phyloP scores from a whole-genome alignment of 2,113 vertebrate species.

The Bubalus kerabau region DNA sequence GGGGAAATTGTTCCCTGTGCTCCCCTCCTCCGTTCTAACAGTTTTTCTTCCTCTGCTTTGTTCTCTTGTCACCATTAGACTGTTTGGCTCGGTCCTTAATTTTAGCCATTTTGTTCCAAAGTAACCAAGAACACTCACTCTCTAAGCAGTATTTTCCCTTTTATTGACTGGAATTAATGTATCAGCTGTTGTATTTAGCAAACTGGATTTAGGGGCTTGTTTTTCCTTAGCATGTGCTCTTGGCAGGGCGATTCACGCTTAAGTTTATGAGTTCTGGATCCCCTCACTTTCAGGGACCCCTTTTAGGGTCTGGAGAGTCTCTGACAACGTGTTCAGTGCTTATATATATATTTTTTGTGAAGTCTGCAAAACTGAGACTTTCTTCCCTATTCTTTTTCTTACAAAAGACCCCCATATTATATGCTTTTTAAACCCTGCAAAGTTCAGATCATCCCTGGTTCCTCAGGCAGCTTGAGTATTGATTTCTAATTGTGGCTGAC shows the following conservation, averaged over 20 bases:
- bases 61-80: background rate
- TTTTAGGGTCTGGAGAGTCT: background rate
- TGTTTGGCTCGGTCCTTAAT: background rate
- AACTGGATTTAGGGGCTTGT: background rate
- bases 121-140: background rate
- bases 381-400: background rate
- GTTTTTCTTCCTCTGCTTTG: background rate
- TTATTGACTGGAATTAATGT: background rate
- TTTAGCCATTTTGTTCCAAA: conserved; percentile 28
- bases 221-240: background rate
- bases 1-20: background rate
- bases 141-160: background rate
- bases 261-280: background rate
- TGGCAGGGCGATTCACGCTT: background rate
- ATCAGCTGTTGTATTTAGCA: background rate
- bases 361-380: background rate
- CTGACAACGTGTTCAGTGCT: background rate
- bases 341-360: background rate
- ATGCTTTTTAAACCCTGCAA: background rate
- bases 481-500: background rate
- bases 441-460: background rate
- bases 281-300: background rate
- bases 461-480: background rate
- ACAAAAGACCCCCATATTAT: background rate
- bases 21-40: background rate